These are phyloP conservation scores for Calameuta pallipes DNA, from an alignment of 2,888 invertebrate species.

Conservation along the genomic window DNA sequence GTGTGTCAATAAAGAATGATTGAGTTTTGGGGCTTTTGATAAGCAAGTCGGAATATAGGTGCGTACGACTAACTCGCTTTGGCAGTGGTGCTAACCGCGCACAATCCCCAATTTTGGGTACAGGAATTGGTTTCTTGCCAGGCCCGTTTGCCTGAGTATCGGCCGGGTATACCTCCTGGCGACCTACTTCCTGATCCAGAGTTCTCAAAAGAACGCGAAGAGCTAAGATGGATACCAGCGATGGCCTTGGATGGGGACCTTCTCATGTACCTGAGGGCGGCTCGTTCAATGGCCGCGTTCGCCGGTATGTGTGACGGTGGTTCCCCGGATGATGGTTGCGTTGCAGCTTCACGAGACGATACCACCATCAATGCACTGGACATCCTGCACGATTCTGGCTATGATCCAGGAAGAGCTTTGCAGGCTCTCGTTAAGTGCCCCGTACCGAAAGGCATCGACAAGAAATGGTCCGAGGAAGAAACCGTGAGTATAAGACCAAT, in stretches of 20 bases:
- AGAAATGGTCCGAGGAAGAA: slow-evolving; percentile 98
- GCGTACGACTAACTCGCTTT: slow-evolving; percentile 56
- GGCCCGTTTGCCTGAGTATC: slow-evolving; percentile 75
- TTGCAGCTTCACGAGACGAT: slow-evolving; percentile 96
- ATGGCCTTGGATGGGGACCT: slow-evolving; percentile 94
- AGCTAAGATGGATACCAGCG: slow-evolving; percentile 94
- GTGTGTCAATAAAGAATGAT: slow-evolving; percentile 1
- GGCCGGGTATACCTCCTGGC: slow-evolving; percentile 64
- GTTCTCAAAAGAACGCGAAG: slow-evolving; percentile 77
- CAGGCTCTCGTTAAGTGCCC: slow-evolving; percentile 97
- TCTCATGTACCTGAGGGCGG: slow-evolving; percentile 96
- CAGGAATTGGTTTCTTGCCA: slow-evolving; percentile 67
- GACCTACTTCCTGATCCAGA: slow-evolving; percentile 68
- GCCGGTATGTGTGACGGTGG: slow-evolving; percentile 99
- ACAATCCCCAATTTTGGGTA: slow-evolving; percentile 60
- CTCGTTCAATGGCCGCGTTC: slow-evolving; percentile 98
- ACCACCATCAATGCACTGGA: slow-evolving; percentile 97
- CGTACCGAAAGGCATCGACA: slow-evolving; percentile 95
- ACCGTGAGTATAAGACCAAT: slow-evolving; percentile 69
- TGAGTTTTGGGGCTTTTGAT: slow-evolving; percentile 12
- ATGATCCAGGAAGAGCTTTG: slow-evolving; percentile 95
- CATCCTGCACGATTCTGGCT: slow-evolving; percentile 94
- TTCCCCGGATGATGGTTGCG: slow-evolving; percentile 95
- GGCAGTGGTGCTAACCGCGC: slow-evolving; percentile 63
- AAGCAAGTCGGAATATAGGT: slow-evolving; percentile 56